phyloP scores from a whole-genome alignment of 92 coral and sea anemone genomes.

The Virgularia gustaviana region DNA sequence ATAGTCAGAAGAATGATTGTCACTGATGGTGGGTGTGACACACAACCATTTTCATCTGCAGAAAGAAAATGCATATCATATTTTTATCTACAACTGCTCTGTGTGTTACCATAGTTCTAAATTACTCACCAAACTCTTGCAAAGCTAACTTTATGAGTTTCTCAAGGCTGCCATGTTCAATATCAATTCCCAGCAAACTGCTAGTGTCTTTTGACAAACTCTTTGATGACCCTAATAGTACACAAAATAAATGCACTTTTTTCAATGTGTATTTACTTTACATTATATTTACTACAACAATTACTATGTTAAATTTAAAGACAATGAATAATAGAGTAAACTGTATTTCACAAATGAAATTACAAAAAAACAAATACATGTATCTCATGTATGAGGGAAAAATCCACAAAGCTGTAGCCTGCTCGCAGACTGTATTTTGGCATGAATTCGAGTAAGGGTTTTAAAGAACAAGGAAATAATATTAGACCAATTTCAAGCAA shows the following conservation, averaged over 20 bases:
- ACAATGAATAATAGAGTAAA: too few species aligned
- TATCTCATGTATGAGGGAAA: not conserved
- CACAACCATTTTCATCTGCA: constrained; percentile 72
- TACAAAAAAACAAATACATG: too few species aligned
- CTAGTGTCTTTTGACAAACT: constrained; percentile 1
- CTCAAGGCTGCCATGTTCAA: constrained; percentile 71
- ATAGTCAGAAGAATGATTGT: constrained; percentile 78
- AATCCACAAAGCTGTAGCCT: too few species aligned
- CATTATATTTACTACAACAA: not conserved
- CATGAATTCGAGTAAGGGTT: too few species aligned
- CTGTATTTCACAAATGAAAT: too few species aligned
- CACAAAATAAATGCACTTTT: not conserved
- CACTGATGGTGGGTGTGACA: constrained; percentile 57
- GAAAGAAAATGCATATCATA: not conserved
- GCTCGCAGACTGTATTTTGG: too few species aligned
- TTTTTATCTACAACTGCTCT: not conserved
- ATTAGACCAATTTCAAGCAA: too few species aligned
- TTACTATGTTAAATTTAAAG: too few species aligned
- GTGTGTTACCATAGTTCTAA: not conserved
- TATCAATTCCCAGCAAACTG: not conserved
- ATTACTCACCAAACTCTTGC: constrained; percentile 77
- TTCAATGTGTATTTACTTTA: not conserved
- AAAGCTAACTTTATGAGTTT: constrained; percentile 77
- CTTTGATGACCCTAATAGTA: not conserved
- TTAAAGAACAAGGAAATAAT: too few species aligned